Evolutionary conservation across 2,888 invertebrate genomes (phyloP).

Genomic region (Nomada fucata): DNA sequence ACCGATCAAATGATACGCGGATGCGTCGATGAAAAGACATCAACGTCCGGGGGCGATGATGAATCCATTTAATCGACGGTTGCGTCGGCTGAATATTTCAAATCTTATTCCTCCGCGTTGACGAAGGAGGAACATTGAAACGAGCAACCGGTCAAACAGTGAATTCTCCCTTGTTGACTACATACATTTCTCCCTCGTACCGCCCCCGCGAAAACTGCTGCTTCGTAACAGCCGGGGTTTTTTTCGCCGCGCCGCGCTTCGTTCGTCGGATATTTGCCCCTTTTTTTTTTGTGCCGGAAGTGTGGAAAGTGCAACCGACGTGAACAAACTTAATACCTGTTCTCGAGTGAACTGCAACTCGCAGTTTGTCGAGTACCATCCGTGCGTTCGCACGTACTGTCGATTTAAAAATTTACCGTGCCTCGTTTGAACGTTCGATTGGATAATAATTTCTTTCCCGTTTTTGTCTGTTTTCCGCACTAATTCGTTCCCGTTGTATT

Average conservation of each 20-base stretch:
- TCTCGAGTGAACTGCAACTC: conserved; percentile 13
- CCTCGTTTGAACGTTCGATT: neutral
- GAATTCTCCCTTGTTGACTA: neutral
- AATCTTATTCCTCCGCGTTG: neutral
- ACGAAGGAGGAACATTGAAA: neutral
- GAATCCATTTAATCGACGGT: neutral
- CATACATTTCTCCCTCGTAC: neutral
- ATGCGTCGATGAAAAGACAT: neutral
- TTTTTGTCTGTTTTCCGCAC: neutral
- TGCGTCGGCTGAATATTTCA: conserved; percentile 6
- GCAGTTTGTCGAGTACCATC: neutral
- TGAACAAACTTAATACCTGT: conserved; percentile 41
- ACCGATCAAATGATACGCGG: neutral
- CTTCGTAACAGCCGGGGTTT: conserved; percentile 2
- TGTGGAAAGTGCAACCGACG: conserved; percentile 31
- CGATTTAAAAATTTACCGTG: conserved; percentile 30
- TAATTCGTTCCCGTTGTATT: neutral
- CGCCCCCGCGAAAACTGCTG: neutral
- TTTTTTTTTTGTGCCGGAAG: conserved; percentile 8
- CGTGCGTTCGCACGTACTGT: conserved; percentile 18
- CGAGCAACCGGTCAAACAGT: conserved; percentile 8
- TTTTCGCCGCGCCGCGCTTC: conserved; percentile 2
- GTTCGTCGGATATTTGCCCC: conserved; percentile 26
- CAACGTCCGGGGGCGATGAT: neutral
- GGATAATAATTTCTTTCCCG: conserved; percentile 1